Base-by-base conservation (phyloP, 2,888 invertebrate species). In the Erebia palarica region DNA sequence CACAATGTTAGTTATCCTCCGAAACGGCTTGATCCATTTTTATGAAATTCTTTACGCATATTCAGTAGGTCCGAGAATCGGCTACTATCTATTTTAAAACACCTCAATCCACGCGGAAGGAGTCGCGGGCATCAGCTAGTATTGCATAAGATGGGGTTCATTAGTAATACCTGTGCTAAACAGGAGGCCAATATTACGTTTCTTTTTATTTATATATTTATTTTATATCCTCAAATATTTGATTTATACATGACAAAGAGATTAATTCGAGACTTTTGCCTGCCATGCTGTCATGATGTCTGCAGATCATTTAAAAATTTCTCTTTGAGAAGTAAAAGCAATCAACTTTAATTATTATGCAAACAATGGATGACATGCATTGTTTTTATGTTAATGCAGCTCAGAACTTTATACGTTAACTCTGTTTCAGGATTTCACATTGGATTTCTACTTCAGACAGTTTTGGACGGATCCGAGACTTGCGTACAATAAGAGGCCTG, bases 381-480 rank as follows among this genome's bases (percentile, higher is more conserved):
- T 63, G 63, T 63, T 14, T 65, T 7, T 42, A 36, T 16, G 49
- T 65, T 3, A 36, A 53, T 51, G 27, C 36, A 36, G 7, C 36
- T 36, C 10, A 36, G 53, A 65, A 13, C 36, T 65, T 55, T 65
- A 65, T 7, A 55, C 42, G 18, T 5, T 42, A 2, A 16, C 13
- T 11, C 10, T 66, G 21, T 67, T 67, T 51, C 91, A 98, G 98
- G 98, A 98, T 94, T 98, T 98, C 94, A 98, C 98, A 77, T 94
- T 98, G 95, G 98, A 98, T 94, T 98, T 99, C 95, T 99, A 99
- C 96, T 98, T 99, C 94, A 97, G 99, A 89, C 99, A 99, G 95
- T 98, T 98, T 93, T 99, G 99, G 99, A 98, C 97, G 86, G 99
- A 99, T 91, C 98, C 98, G 75, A 96, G 99, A 82, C 95, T 99